Evolutionary conservation across 2,888 invertebrate species (phyloP), one percentile per base, ranked within the genome.

Genomic region (Chymomyza caudatula): DNA sequence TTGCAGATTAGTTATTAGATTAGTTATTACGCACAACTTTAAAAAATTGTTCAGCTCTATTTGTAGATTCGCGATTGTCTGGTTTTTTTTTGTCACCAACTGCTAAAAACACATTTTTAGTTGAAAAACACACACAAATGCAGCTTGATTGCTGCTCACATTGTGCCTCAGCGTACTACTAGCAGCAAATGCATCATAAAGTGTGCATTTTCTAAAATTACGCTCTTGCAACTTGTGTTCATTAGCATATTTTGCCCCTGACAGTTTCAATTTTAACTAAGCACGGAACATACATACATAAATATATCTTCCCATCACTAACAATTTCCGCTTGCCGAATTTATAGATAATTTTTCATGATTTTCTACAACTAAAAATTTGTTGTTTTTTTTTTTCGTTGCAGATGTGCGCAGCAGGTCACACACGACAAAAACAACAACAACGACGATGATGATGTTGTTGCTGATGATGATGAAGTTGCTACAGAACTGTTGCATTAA

Each of bases 291-390:
- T 37, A 37, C 2, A 37, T 37, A 25, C 5, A 5, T 25, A 25
- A 3, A 72, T 74, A 72, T 74, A 76, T 74, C 69, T 77, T 22
- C 64, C 65, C 79, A 74, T 67, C 77, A 53, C 70, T 76, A 76
- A 73, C 70, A 68, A 76, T 76, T 76, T 76, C 75, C 70, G 69
- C 70, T 79, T 81, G 78, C 82, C 79, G 77, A 85, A 80, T 82
- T 85, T 79, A 85, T 74, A 81, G 77, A 81, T 82, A 77, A 81
- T 85, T 85, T 78, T 73, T 79, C 82, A 85, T 81, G 82, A 85
- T 81, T 78, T 84, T 71, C 65, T 69, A 15, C 47, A 19, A 47
- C 29, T 54, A 54, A 20, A 42, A 25, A 60, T 25, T 56, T 49
- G 1, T 8, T 47, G 11, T 22, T 13, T 51, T 51, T 8, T 8